Percentiles rank a stretch among this genome's conserved stretches.
Evolutionary conservation across 2,113 vertebrate genomes (phyloP).

Genomic region (Propithecus coquereli): DNA sequence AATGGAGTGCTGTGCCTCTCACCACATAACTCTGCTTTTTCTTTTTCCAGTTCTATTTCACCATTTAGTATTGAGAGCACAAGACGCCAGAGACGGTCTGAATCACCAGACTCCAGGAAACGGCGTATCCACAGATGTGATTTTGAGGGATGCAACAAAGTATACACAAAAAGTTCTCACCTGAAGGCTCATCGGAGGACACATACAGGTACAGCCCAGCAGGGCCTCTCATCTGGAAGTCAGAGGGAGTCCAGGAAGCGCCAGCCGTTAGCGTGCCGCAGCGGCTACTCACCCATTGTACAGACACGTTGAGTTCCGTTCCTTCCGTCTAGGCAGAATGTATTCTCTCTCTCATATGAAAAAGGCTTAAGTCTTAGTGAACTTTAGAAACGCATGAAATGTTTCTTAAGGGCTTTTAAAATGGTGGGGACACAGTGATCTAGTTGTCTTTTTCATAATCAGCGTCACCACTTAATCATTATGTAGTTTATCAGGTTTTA

Average conservation of each 20-base stretch:
- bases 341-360: neutral
- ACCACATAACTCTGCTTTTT: conserved; percentile 7
- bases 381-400: neutral
- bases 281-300: fast-evolving
- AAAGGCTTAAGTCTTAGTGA: neutral
- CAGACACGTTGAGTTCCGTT: neutral
- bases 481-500: neutral
- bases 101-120: conserved; percentile 98
- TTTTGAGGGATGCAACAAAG: conserved; percentile 99
- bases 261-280: fast-evolving
- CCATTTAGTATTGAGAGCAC: conserved; percentile 99
- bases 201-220: conserved; percentile 89
- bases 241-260: neutral
- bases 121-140: conserved; percentile 98
- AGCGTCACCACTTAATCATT: neutral
- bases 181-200: conserved; percentile 98
- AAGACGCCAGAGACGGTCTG: conserved; percentile 95
- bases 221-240: neutral
- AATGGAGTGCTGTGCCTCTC: neutral
- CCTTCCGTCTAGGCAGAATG: neutral
- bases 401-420: neutral
- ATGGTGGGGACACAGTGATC: neutral
- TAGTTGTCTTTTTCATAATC: neutral
- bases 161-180: conserved; percentile 99
- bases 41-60: conserved; percentile 93